Evolutionary conservation across 1,140 invertebrate genomes (phyloP).

Genomic region (Geopemphigus sp.): DNA sequence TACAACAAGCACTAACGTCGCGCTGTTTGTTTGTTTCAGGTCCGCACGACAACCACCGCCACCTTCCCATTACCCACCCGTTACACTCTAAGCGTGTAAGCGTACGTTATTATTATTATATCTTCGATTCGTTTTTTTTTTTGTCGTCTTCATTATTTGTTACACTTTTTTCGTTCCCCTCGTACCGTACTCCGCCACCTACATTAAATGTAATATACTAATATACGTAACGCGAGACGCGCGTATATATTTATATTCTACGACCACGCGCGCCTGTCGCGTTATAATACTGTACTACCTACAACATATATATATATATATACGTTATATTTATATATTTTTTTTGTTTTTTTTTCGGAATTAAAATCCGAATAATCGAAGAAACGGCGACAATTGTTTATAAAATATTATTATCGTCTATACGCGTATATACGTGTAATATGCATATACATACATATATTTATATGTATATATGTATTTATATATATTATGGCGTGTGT

Average conservation of each 20-base stretch:
- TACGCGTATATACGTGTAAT: too few relatives aligned
- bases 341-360: background rate
- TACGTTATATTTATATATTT: background rate
- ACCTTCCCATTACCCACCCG: too few relatives aligned
- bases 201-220: too few relatives aligned
- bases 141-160: constrained; percentile 14
- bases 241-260: background rate
- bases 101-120: background rate
- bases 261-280: background rate
- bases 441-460: background rate
- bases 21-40: constrained; percentile 12
- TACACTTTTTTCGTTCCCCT: constrained; percentile 4
- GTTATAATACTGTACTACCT: background rate
- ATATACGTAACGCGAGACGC: background rate
- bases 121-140: constrained; percentile 9
- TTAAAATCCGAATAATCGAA: constrained; percentile 4
- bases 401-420: too few relatives aligned
- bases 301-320: background rate
- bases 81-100: background rate
- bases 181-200: too few relatives aligned
- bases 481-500: background rate
- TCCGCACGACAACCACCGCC: background rate
- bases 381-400: background rate
- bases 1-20: too few relatives aligned
- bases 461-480: background rate